Percentiles rank a stretch among this genome's conserved stretches.
Evolutionary conservation across 53 echinoderm and acorn worm species (phyloP).

Genomic region (Paracentrotus lividus): DNA sequence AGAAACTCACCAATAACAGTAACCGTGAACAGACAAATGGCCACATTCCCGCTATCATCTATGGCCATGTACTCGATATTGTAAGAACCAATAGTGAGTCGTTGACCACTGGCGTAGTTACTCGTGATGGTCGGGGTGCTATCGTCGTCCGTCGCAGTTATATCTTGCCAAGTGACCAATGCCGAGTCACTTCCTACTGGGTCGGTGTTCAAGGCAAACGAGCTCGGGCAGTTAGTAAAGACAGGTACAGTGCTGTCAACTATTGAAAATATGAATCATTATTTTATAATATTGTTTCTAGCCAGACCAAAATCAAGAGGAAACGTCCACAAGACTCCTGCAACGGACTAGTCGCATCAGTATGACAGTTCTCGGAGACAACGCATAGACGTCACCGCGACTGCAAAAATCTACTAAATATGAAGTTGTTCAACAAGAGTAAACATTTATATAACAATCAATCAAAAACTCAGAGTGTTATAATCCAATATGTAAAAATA

Average conservation of each 20-base stretch:
- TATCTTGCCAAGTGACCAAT: neutral
- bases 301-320: neutral
- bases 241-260: slow-evolving; percentile 40
- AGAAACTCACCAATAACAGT: neutral
- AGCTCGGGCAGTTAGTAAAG: neutral
- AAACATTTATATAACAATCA: too few species aligned
- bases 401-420: too few species aligned
- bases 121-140: neutral
- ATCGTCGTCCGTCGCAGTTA: neutral
- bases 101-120: neutral
- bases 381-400: too few species aligned
- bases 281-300: too few species aligned
- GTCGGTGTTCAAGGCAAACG: too few species aligned
- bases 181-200: neutral
- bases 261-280: too few species aligned
- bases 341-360: too few species aligned
- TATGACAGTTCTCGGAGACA: too few species aligned
- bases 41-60: neutral
- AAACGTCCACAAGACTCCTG: too few species aligned
- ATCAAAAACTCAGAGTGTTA: too few species aligned
- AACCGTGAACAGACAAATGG: neutral
- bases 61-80: slow-evolving; percentile 2
- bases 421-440: too few species aligned
- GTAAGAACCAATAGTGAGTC: neutral
- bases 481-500: too few species aligned